phyloP scores from a whole-genome alignment of 2,888 invertebrate genomes.

The Stenurella melanura region DNA sequence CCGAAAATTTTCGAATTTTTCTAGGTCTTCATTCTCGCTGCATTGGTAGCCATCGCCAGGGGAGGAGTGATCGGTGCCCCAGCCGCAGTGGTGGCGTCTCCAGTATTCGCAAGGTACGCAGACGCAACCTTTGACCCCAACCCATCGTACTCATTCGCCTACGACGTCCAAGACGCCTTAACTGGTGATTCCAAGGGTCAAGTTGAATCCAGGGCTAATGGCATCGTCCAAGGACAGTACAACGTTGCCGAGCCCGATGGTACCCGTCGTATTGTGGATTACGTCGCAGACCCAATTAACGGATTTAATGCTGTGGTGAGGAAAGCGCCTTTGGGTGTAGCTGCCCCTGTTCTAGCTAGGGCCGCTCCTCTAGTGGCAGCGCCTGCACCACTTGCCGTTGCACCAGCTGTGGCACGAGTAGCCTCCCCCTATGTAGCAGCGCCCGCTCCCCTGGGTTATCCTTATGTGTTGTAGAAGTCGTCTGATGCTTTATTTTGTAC shows the following conservation, averaged over 20 bases:
- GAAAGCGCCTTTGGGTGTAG: slow-evolving; percentile 74
- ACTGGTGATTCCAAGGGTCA: slow-evolving; percentile 78
- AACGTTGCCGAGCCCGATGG: slow-evolving; percentile 81
- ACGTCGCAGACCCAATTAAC: slow-evolving; percentile 80
- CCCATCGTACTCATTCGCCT: slow-evolving; percentile 82
- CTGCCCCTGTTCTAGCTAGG: slow-evolving; percentile 65
- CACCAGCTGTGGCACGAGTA: slow-evolving; percentile 69
- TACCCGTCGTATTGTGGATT: slow-evolving; percentile 78
- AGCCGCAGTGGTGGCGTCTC: slow-evolving; percentile 65
- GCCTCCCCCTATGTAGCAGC: slow-evolving; percentile 59
- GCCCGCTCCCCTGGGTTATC: not conserved
- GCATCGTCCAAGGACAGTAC: slow-evolving; percentile 80
- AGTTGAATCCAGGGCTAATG: slow-evolving; percentile 76
- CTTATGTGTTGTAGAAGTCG: slow-evolving; percentile 1
- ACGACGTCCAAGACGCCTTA: slow-evolving; percentile 81
- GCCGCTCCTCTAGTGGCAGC: slow-evolving; percentile 48
- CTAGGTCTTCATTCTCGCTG: slow-evolving; percentile 61
- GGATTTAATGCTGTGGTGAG: slow-evolving; percentile 82
- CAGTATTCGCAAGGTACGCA: slow-evolving; percentile 72
- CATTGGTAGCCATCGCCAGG: slow-evolving; percentile 60
- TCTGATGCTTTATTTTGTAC: not conserved
- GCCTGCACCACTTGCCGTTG: slow-evolving; percentile 47
- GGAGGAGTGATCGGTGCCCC: slow-evolving; percentile 69
- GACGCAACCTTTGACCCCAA: slow-evolving; percentile 76
- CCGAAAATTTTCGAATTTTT: slow-evolving; percentile 22